A percentile compares a stretch with the other conserved stretches of the same genome.
These are phyloP conservation scores for Drosophila pseudoobscura DNA, from an alignment of 1,140 invertebrate genomes.

Conservation along the genomic window DNA sequence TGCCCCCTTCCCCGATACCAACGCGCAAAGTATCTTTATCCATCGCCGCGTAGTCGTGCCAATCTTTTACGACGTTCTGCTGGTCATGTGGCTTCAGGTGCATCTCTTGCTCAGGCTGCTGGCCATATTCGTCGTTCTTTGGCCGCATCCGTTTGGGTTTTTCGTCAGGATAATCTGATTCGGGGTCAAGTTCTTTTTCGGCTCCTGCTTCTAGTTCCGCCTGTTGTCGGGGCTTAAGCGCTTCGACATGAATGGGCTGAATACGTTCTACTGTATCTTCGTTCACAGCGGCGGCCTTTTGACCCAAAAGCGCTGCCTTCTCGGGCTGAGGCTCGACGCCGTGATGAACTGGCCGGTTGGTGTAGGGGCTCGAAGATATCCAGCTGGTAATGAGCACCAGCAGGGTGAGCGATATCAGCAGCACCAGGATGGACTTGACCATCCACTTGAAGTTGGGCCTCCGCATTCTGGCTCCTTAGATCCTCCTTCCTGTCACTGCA, in stretches of 20 bases:
- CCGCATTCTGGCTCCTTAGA: slow-evolving; percentile 54
- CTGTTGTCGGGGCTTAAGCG: neutral
- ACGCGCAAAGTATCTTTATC: slow-evolving; percentile 87
- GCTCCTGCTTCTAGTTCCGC: slow-evolving; percentile 1
- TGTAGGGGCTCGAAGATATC: slow-evolving; percentile 72
- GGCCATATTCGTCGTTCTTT: neutral
- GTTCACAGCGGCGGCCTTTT: neutral
- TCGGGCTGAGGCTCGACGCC: slow-evolving; percentile 41
- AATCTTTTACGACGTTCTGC: slow-evolving; percentile 86
- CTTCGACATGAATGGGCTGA: neutral
- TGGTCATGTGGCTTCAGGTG: slow-evolving; percentile 84
- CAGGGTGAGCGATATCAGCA: slow-evolving; percentile 61
- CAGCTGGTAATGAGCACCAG: slow-evolving; percentile 74
- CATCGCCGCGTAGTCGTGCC: slow-evolving; percentile 93
- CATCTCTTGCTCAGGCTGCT: slow-evolving; percentile 5
- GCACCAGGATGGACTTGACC: slow-evolving; percentile 59
- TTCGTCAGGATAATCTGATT: neutral
- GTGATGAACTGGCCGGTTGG: slow-evolving; percentile 66
- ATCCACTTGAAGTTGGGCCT: slow-evolving; percentile 80
- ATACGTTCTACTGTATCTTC: too few relatives aligned
- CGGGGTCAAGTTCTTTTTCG: slow-evolving; percentile 23
- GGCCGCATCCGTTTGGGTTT: neutral
- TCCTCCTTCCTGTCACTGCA: slow-evolving; percentile 1
- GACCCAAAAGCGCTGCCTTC: neutral
- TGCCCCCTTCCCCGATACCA: slow-evolving; percentile 91